phyloP scores from a whole-genome alignment of 2,797 vertebrate genomes.

The Anabacerthia variegaticeps region DNA sequence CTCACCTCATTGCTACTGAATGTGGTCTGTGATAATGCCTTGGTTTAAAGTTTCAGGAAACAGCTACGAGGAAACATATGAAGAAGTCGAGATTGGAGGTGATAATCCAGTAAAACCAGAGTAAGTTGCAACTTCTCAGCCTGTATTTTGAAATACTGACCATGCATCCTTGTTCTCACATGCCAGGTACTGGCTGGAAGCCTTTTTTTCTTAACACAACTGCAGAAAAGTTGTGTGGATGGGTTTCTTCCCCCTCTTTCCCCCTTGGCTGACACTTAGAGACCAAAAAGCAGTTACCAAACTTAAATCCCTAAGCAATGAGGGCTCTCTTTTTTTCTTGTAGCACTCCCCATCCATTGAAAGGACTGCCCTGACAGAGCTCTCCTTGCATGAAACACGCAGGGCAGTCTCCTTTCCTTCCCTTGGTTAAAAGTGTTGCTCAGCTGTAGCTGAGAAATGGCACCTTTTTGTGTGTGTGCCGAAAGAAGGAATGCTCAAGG shows the following conservation, averaged over 20 bases:
- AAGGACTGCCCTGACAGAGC: not conserved
- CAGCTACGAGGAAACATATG: slow-evolving; percentile 67
- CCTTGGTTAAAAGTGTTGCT: not conserved
- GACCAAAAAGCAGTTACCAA: not conserved
- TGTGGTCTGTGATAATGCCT: not conserved
- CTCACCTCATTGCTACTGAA: not conserved
- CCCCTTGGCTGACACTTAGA: not conserved
- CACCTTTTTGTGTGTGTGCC: not conserved
- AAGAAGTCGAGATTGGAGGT: slow-evolving; percentile 68
- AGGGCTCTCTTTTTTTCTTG: not conserved
- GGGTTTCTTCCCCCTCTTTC: not conserved
- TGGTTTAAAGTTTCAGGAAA: slow-evolving; percentile 68
- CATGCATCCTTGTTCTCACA: not conserved
- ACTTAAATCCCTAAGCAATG: not conserved
- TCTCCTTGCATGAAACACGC: not conserved
- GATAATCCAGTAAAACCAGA: slow-evolving; percentile 30
- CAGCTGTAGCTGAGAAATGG: not conserved
- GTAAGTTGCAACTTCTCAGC: slow-evolving; percentile 61
- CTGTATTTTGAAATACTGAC: not conserved
- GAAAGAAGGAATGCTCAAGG: not conserved
- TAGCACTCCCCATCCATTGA: not conserved
- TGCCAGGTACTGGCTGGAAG: not conserved
- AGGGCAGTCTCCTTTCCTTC: not conserved
- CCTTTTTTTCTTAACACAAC: not conserved
- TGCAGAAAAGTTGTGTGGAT: not conserved